These are phyloP conservation scores for Montipora foliosa DNA, from an alignment of 64 coral and sea anemone species.

Conservation along the genomic window DNA sequence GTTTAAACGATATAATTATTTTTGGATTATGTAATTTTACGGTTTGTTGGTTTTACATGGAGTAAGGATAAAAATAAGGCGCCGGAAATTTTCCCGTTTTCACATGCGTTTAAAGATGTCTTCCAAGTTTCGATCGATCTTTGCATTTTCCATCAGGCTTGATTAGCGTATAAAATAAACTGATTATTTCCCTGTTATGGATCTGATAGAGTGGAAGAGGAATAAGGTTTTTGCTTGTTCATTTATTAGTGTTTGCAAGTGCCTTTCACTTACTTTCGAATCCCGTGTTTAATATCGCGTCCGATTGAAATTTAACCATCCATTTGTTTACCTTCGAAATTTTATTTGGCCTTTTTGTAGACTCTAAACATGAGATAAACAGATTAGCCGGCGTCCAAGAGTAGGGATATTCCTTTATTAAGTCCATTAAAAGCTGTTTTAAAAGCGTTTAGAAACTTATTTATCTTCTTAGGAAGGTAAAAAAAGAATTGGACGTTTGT, in stretches of 20 bases:
- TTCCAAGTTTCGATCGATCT: neutral
- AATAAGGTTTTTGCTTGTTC: neutral
- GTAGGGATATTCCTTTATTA: neutral
- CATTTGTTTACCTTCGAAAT: constrained; percentile 12
- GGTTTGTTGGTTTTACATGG: neutral
- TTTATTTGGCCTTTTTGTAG: neutral
- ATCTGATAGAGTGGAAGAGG: neutral
- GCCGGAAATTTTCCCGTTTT: too few species aligned
- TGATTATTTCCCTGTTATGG: neutral
- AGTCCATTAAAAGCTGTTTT: neutral
- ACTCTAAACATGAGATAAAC: constrained; percentile 29
- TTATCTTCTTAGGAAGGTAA: too few species aligned
- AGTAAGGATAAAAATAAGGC: too few species aligned
- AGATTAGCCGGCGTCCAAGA: neutral
- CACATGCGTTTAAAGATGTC: neutral
- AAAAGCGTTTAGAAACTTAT: neutral
- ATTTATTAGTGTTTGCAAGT: neutral
- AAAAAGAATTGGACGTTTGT: too few species aligned
- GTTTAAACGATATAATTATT: neutral
- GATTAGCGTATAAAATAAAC: neutral
- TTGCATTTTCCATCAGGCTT: neutral
- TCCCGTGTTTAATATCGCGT: neutral
- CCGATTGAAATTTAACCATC: neutral
- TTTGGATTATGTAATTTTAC: neutral
- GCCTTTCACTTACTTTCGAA: neutral